Conservation (phyloP, 2,888 invertebrate genomes). For the Caenorhabditis japonica region DNA sequence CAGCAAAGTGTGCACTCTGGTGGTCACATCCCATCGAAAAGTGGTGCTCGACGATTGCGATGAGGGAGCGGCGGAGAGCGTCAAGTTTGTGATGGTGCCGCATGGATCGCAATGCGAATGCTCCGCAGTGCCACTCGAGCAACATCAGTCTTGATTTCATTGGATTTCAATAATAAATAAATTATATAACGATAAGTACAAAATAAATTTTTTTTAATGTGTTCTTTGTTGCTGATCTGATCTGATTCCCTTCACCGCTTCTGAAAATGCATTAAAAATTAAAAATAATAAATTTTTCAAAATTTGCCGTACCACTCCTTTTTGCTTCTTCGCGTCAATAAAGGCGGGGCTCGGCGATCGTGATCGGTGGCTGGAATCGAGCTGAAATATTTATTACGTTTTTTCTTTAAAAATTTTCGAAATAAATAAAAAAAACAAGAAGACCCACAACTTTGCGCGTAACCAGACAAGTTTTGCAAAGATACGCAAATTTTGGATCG, state of each 20-base stretch:
- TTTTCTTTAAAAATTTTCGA: not conserved
- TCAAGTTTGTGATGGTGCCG: constrained; percentile 50
- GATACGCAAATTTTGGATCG: constrained; percentile 19
- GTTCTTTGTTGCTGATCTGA: too few relatives aligned
- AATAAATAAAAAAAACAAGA: not conserved
- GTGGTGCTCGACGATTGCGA: constrained; percentile 55
- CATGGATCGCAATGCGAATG: constrained; percentile 56
- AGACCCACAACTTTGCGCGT: constrained; percentile 27
- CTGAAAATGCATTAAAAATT: not conserved
- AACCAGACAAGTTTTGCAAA: constrained; percentile 34
- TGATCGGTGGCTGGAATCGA: constrained; percentile 8
- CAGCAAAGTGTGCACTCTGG: constrained; percentile 57
- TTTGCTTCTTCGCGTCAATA: constrained; percentile 19
- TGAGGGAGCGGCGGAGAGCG: constrained; percentile 52
- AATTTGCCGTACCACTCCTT: not conserved
- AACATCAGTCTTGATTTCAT: constrained; percentile 21
- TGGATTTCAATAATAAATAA: not conserved
- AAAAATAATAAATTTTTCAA: not conserved
- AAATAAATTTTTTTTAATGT: not conserved
- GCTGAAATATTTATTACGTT: too few relatives aligned
- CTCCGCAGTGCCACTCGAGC: constrained; percentile 52
- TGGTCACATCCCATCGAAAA: constrained; percentile 50
- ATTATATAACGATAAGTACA: not conserved
- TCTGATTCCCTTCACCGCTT: too few relatives aligned
- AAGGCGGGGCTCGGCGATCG: constrained; percentile 26